Evolutionary conservation across 1,140 invertebrate genomes (phyloP).

Genomic region (Hylaeus volcanicus): DNA sequence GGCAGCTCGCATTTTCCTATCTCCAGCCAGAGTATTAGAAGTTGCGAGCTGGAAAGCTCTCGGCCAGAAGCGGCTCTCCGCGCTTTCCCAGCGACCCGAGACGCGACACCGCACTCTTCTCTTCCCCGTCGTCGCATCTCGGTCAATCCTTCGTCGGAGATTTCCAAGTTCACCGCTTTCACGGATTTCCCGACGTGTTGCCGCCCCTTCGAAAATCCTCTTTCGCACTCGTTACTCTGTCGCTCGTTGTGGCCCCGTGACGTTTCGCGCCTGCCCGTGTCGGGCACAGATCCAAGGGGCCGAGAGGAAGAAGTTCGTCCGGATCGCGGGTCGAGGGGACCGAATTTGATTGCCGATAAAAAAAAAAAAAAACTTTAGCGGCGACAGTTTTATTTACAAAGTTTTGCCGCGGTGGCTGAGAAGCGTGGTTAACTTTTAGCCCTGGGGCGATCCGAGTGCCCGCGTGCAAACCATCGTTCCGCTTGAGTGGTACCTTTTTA

Average conservation of each 20-base stretch:
- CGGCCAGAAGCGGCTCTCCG: background rate
- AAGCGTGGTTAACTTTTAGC: too few species aligned
- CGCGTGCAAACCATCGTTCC: too few species aligned
- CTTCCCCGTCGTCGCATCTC: constrained; percentile 4
- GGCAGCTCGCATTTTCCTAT: constrained; percentile 50
- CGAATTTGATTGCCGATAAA: too few species aligned
- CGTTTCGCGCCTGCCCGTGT: background rate
- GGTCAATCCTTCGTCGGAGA: constrained; percentile 40
- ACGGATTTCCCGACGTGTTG: background rate
- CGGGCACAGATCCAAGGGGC: background rate
- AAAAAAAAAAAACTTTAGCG: too few species aligned
- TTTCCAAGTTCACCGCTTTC: background rate
- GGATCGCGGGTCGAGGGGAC: too few species aligned
- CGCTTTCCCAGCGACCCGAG: background rate
- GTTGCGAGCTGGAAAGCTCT: constrained; percentile 45
- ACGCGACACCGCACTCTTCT: background rate
- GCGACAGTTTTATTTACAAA: too few species aligned
- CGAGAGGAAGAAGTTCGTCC: too few species aligned
- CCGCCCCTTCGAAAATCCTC: background rate
- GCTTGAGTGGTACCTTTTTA: too few species aligned
- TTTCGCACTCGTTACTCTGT: background rate
- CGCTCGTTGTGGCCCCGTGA: background rate
- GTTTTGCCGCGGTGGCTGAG: background rate
- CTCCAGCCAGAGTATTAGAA: constrained; percentile 44
- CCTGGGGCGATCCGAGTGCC: too few species aligned